phyloP scores from a whole-genome alignment of 2,797 vertebrate species.

The Rhodeus uyekii region DNA sequence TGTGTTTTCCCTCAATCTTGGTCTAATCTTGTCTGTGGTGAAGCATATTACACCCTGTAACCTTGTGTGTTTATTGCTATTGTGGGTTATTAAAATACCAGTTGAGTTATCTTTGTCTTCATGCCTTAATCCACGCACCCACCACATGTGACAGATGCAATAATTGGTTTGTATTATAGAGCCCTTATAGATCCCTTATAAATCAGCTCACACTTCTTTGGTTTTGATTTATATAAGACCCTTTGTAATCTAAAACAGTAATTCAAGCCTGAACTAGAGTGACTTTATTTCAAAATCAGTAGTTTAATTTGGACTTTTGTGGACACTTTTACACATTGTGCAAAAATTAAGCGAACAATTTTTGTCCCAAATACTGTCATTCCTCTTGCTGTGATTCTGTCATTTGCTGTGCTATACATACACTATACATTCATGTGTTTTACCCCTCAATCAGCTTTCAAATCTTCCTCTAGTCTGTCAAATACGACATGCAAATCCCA shows the following conservation, averaged over 20 bases:
- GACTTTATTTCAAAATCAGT: neutral
- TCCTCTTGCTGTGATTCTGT: neutral
- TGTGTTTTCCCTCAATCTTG: too few relatives aligned
- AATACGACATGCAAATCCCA: conserved; percentile 14
- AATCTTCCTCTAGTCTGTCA: neutral
- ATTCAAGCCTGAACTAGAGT: neutral
- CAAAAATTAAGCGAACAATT: neutral
- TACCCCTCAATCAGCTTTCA: neutral
- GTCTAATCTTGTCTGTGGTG: too few relatives aligned
- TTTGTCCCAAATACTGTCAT: neutral
- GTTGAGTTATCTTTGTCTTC: too few relatives aligned
- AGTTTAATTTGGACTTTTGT: neutral
- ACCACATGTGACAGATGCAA: too few relatives aligned
- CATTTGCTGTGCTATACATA: neutral
- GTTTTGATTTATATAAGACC: neutral
- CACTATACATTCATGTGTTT: neutral
- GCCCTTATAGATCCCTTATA: neutral
- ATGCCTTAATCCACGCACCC: too few relatives aligned
- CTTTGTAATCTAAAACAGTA: neutral
- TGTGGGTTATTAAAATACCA: too few relatives aligned
- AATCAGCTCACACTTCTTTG: conserved; percentile 34
- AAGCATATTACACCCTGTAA: too few relatives aligned
- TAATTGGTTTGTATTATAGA: neutral
- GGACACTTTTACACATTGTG: neutral
- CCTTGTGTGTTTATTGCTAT: too few relatives aligned